Evolutionary conservation across 2,888 invertebrate species (phyloP), one percentile per base, ranked within the genome.

Genomic region (Athrips mouffetella): DNA sequence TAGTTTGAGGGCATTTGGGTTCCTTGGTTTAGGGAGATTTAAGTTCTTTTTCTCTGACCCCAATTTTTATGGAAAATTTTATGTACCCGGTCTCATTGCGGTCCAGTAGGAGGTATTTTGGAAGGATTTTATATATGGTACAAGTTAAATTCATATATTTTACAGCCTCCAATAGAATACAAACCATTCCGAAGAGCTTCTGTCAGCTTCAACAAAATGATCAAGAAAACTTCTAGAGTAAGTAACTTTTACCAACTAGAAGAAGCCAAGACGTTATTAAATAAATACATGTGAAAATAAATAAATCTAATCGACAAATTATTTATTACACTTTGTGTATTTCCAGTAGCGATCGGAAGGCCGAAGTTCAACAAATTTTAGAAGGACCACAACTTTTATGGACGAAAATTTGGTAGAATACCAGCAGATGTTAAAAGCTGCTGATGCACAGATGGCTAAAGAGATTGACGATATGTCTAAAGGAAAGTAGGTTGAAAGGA

Each of bases 381-480:
- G 90, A 54, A 77, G 91, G 58, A 82, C 91, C 13, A 93, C 92
- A 0, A 88, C 90, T 6, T 93, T 93, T 55, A 93, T 93, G 92
- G 92, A 92, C 51, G 91, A 91, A 49, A 92, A 92, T 70, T 60
- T 87, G 25, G 90, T 91, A 16, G 90, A 91, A 64, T 93, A 92
- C 65, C 90, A 91, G 58, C 89, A 92, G 66, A 91, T 91, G 89
- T 73, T 92, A 47, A 91, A 90, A 65, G 89, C 90, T n/a, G 93
- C 94, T 5, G 88, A 95, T 67, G 90, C 92, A 6, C 93, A 94
- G 68, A 95, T 96, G 94, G 91, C 92, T 45, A 90, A 92, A 27
- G 94, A 94, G 57, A 93, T 96, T 55, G 93, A 95, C 59, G 91
- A 93, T 59, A 94, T 96, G 93, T 93, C 94, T n/a, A 91, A 94